Evolutionary conservation across 2,888 invertebrate genomes (phyloP), one percentile per base, ranked within the genome.

Genomic region (Hartigia nigra): DNA sequence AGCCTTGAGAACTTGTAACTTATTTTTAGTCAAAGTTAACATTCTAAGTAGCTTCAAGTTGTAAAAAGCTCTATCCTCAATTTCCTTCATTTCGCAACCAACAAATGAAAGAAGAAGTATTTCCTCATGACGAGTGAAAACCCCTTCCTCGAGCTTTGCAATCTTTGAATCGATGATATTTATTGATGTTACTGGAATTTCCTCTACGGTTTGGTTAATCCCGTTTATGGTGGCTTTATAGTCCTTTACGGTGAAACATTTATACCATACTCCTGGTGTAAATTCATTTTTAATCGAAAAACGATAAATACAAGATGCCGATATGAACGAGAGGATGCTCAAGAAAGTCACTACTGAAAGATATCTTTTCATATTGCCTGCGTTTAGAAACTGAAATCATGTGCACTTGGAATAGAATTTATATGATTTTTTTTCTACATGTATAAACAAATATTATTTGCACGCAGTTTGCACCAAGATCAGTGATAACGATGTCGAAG

Each of bases 61-160:
- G 32, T 76, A 81, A 4, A 84, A 75, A 12, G 84, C 82, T 12
- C 76, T 74, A 35, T 84, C 83, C 31, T 84, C 84, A 70, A 84
- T 83, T 55, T 81, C 81, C 1, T 74, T 72, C 12, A 84, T 78
- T 55, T 76, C 77, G 72, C 80, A 81, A 75, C 75, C 36, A 55
- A 55, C 1, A 23, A 55, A 55, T 23, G 55, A 23, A 23, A 55
- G 9, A 55, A 23, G 5, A 55, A 55, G 9, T 23, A 55, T 23
- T 14, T 23, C 23, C 9, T 23, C 55, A 55, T 55, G 55, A 23
- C 23, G 55, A 55, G 23, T 77, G 70, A 84, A 83, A 1, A 74
- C 77, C 12, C 79, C 79, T 32, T 55, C 35, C 74, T 77, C 78
- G 12, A 83, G 35, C 70, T 77, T 83, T 12, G 74, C 72, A 9